A percentile compares a stretch with the other conserved stretches of the same genome.
Evolutionary conservation across 2,888 invertebrate genomes (phyloP).

Genomic region (Cetonia aurata): DNA sequence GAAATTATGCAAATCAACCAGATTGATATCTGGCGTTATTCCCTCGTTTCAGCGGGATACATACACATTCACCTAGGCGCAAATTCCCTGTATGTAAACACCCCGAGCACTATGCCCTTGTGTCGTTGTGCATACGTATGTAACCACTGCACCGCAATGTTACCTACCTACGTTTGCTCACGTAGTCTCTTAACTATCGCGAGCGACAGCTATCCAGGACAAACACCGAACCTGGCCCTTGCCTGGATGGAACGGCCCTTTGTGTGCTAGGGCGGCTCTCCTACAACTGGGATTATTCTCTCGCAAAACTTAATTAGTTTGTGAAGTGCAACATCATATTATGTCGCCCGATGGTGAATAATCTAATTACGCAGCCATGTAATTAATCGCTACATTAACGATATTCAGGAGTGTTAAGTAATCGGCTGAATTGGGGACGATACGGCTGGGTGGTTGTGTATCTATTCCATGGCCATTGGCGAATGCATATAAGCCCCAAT

Average conservation of each 20-base stretch:
- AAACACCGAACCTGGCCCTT: conserved; percentile 50
- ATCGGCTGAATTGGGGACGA: conserved; percentile 14
- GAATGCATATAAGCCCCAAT: conserved; percentile 6
- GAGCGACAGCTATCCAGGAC: conserved; percentile 10
- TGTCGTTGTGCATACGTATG: no score
- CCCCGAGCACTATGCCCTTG: background rate
- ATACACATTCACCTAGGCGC: no score
- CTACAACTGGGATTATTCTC: conserved; percentile 50
- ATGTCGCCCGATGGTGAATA: conserved; percentile 41
- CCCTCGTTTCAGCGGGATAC: background rate
- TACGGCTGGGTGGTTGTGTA: background rate
- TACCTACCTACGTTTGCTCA: conserved; percentile 46
- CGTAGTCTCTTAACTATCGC: conserved; percentile 49
- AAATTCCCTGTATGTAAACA: no score
- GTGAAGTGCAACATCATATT: conserved; percentile 46
- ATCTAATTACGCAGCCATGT: conserved; percentile 34
- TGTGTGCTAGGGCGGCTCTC: conserved; percentile 46
- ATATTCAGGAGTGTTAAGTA: conserved; percentile 33
- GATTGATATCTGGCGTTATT: conserved; percentile 14
- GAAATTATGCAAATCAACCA: conserved; percentile 25
- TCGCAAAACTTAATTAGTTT: conserved; percentile 42
- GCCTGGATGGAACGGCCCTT: background rate
- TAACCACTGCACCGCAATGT: conserved; percentile 39
- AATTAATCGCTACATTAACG: conserved; percentile 36
- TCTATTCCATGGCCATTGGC: background rate